Percentiles rank a stretch among this genome's conserved stretches.
These are phyloP conservation scores for Balaeniceps rex DNA, from an alignment of 2,113 vertebrate species.

Conservation along the genomic window DNA sequence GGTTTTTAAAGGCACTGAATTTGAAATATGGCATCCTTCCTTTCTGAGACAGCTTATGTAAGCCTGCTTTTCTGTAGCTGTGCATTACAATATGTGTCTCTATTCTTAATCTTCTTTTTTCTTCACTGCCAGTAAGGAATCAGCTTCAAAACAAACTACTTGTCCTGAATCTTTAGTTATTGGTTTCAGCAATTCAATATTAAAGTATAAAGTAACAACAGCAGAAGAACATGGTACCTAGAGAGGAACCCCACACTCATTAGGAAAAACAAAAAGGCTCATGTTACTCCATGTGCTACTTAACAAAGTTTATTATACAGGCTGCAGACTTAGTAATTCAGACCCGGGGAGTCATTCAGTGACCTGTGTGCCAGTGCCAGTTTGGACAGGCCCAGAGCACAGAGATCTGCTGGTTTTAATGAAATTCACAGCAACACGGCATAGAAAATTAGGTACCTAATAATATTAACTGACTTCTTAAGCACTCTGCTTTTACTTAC, in stretches of 20 bases:
- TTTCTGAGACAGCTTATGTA: background rate
- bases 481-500: constrained; percentile 73
- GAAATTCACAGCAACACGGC: background rate
- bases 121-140: background rate
- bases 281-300: background rate
- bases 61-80: background rate
- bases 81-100: background rate
- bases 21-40: background rate
- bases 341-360: background rate
- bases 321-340: background rate
- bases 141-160: background rate
- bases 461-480: background rate
- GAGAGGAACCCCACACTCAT: background rate
- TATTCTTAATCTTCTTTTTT: background rate
- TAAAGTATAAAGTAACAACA: background rate
- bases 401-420: background rate
- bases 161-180: background rate
- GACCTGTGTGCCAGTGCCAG: background rate
- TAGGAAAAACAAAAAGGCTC: background rate
- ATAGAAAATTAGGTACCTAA: background rate
- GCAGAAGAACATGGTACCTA: background rate
- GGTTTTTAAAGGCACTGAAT: background rate
- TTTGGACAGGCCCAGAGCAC: background rate
- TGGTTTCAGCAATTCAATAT: background rate
- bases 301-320: background rate